Base-by-base conservation (phyloP, 2,797 vertebrate genomes). In the Novumbra hubbsi region DNA sequence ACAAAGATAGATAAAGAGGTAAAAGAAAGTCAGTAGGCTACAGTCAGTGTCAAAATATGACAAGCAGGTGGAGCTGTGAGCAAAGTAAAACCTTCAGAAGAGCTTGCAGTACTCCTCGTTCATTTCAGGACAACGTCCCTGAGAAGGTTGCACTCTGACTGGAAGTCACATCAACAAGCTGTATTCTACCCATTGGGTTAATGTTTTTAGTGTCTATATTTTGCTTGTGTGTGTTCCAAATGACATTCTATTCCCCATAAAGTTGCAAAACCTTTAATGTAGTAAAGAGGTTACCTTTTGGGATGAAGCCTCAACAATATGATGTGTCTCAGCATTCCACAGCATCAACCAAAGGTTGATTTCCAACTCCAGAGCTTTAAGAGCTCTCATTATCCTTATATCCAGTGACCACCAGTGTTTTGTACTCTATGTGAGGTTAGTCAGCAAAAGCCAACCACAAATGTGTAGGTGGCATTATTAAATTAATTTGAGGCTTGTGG, bases 31-130 rank as follows among this genome's bases (percentile, higher is more conserved):
- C 92, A 93, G 41, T 14, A 5, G 9, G 14, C 2, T 12, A 83
- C 71, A 76, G 88, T 91, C 92, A 94, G 77, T 94, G 87, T 93
- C 91, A 76, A 88, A 81, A 75, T 70, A 81, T 90, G 90, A 91
- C 93, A 94, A 93, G 91, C 93, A 94, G 93, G 92, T 94, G 93
- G 93, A 92, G 93, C 93, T 94, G 89, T 94, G 93, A 93, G 92
- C 93, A 94, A 94, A 93, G 90, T 91, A 88, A 91, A 93, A 85
- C 79, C 75, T 73, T 78, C 69, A 76, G 78, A 79, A 83, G 83
- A 82, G 80, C 83, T 79, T 78, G 27, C 70, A 78, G 81, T 71
- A 74, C 62, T 71, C 76, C 74, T 65, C 38, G 70, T 70, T 65
- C 76, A 72, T 77, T 77, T 68, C 50, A 71, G 62, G 80, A 76